Evolutionary conservation across 1,140 invertebrate species (phyloP).

Genomic region (Leptopilina clavipes): DNA sequence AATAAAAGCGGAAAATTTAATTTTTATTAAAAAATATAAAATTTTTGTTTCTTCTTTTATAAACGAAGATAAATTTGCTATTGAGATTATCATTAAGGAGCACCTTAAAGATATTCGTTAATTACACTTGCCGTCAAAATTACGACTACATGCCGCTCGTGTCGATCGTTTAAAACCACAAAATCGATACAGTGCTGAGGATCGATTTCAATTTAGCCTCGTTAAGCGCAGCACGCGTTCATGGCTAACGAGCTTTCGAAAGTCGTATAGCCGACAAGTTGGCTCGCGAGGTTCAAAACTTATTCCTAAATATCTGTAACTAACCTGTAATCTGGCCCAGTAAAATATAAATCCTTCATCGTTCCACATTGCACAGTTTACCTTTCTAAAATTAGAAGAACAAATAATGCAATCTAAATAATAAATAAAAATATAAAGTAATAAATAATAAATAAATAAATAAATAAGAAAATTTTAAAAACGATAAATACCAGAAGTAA

Average conservation of each 20-base stretch:
- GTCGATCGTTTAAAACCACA: slow-evolving; percentile 52
- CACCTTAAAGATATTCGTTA: slow-evolving; percentile 12
- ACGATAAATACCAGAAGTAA: too few species aligned
- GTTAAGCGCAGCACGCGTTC: slow-evolving; percentile 68
- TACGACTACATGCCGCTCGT: slow-evolving; percentile 30
- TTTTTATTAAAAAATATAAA: too few species aligned
- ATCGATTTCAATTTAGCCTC: slow-evolving; percentile 75
- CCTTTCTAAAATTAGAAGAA: not conserved
- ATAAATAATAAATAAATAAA: too few species aligned
- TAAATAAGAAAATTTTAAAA: too few species aligned
- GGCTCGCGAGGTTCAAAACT: slow-evolving; percentile 58
- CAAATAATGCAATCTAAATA: too few species aligned
- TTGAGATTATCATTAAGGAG: not conserved
- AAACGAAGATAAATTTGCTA: not conserved
- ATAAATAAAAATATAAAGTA: too few species aligned
- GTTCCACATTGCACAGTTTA: not conserved
- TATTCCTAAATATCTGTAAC: slow-evolving; percentile 53
- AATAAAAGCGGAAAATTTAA: too few species aligned
- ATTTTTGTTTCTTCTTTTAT: too few species aligned
- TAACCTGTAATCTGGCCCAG: slow-evolving; percentile 64
- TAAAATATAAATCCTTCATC: not conserved
- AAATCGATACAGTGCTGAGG: slow-evolving; percentile 62
- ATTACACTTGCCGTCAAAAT: slow-evolving; percentile 26
- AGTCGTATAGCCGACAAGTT: slow-evolving; percentile 72
- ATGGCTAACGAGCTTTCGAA: slow-evolving; percentile 74